Percentiles rank a stretch among this genome's conserved stretches.
These are phyloP conservation scores for Dolichallabes microphthalmus DNA, from an alignment of 2,113 vertebrate genomes.

Conservation along the genomic window DNA sequence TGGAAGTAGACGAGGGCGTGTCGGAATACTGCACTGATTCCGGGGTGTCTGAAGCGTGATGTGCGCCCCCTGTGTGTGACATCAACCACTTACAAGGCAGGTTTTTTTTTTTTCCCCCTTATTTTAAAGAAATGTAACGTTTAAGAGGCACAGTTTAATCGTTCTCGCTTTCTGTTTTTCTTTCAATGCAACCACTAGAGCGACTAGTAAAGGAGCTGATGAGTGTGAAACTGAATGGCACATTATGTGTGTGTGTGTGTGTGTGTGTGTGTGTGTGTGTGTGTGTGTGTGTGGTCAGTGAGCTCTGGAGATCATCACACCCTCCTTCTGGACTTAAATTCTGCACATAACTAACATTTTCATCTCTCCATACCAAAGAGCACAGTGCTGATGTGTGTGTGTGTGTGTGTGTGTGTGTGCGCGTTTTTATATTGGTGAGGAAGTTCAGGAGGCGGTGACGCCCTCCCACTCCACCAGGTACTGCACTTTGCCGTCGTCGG, in stretches of 20 bases:
- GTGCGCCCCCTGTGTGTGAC: background rate
- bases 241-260: background rate
- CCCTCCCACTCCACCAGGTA: slow-evolving; percentile 99
- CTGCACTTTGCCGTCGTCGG: slow-evolving; percentile 96
- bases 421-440: background rate
- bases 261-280: background rate
- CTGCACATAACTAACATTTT: background rate
- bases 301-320: background rate
- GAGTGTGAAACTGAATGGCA: slow-evolving; percentile 19
- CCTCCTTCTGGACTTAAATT: background rate
- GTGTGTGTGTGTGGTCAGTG: background rate
- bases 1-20: background rate
- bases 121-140: background rate
- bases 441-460: slow-evolving; percentile 90
- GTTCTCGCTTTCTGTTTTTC: background rate
- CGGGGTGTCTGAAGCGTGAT: slow-evolving; percentile 19
- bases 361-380: background rate
- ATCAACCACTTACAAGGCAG: slow-evolving; percentile 30
- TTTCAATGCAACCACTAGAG: background rate
- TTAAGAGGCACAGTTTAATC: slow-evolving; percentile 27
- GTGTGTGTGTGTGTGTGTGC: background rate
- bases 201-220: background rate
- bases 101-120: background rate
- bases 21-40: background rate
- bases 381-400: background rate